A percentile compares a stretch with the other conserved stretches of the same genome.
Evolutionary conservation across 53 echinoderm and acorn worm species (phyloP).

Genomic region (Astropecten irregularis): DNA sequence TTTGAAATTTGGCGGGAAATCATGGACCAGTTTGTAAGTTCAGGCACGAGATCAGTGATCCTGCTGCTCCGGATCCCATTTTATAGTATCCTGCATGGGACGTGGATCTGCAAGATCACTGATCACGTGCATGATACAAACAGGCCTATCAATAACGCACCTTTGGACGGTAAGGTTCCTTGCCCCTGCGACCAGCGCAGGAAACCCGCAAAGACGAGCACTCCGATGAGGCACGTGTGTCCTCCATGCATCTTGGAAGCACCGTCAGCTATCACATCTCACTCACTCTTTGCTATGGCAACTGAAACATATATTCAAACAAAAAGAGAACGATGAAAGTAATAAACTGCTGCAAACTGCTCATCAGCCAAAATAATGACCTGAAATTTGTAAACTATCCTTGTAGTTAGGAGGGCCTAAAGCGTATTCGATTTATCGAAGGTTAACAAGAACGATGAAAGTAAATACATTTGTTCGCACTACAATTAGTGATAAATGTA

Average conservation of each 20-base stretch:
- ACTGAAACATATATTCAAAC: background rate
- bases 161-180: constrained; percentile 38
- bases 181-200: constrained; percentile 56
- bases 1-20: no score
- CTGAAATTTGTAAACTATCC: background rate
- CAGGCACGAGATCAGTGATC: no score
- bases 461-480: background rate
- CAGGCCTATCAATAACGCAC: no score
- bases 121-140: no score
- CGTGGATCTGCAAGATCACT: no score
- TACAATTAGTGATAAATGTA: background rate
- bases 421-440: background rate
- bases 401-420: no score
- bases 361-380: no score
- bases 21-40: no score
- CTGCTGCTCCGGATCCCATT: no score
- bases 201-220: constrained; percentile 19
- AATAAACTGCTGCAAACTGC: no score
- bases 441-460: background rate
- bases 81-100: no score
- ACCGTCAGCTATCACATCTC: constrained; percentile 23
- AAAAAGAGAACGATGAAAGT: no score
- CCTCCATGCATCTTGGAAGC: constrained; percentile 55
- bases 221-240: constrained; percentile 46
- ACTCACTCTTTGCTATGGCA: constrained; percentile 39